Percentiles rank a stretch among this genome's conserved stretches.
phyloP scores from a whole-genome alignment of 2,797 vertebrate species.

The Manis javanica region DNA sequence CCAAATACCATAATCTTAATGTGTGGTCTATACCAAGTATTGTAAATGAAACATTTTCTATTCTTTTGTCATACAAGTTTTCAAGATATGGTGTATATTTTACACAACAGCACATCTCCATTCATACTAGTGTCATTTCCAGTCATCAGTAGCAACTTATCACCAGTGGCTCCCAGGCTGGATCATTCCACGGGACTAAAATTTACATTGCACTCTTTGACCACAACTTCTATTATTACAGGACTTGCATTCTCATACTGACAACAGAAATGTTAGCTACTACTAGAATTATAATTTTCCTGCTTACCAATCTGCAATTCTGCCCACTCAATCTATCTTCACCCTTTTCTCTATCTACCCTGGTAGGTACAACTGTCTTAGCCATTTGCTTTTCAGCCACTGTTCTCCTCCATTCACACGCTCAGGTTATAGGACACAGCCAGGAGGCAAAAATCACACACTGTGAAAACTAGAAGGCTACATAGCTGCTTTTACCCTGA shows the following conservation, averaged over 20 bases:
- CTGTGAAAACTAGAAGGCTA: background rate
- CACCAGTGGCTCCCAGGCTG: background rate
- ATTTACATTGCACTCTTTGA: background rate
- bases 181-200: background rate
- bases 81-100: background rate
- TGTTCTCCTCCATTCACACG: background rate
- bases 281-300: background rate
- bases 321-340: background rate
- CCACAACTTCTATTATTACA: background rate
- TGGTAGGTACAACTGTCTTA: background rate
- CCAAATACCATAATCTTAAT: background rate
- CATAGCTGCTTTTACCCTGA: background rate
- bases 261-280: background rate
- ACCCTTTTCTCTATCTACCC: background rate
- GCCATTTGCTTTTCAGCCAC: background rate
- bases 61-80: background rate
- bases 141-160: background rate
- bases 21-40: background rate
- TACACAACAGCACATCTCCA: background rate
- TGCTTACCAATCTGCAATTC: background rate
- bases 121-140: background rate
- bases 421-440: background rate
- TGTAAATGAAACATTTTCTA: background rate
- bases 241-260: background rate
- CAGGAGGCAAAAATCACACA: background rate